Conservation (phyloP, 2,888 invertebrate genomes). For the Athalia circularis region DNA sequence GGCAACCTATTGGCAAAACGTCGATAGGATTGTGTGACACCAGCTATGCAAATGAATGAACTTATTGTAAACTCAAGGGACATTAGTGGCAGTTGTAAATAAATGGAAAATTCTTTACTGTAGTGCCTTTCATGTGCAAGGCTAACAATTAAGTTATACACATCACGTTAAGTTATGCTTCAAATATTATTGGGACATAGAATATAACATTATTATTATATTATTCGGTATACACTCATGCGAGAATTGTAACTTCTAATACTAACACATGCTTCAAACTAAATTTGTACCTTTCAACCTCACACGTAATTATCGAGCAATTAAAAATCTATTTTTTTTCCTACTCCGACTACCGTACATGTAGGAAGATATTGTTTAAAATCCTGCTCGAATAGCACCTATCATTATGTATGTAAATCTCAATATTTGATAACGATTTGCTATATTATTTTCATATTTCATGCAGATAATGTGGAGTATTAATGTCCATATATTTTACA, state of each 20-base stretch:
- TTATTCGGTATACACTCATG: constrained; percentile 8
- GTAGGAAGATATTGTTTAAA: constrained; percentile 19
- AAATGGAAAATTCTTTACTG: constrained; percentile 38
- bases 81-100: constrained; percentile 41
- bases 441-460: constrained; percentile 36
- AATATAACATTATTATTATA: constrained; percentile 24
- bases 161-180: constrained; percentile 20
- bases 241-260: constrained; percentile 31
- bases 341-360: constrained; percentile 12
- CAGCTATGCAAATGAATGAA: constrained; percentile 27
- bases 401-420: constrained; percentile 20
- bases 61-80: constrained; percentile 30
- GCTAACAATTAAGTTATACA: constrained; percentile 34
- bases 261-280: constrained; percentile 30
- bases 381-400: constrained; percentile 26
- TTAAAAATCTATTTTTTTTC: constrained; percentile 9
- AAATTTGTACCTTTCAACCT: constrained; percentile 25
- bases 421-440: constrained; percentile 29
- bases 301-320: constrained; percentile 24
- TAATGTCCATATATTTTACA: constrained; percentile 20
- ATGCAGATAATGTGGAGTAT: constrained; percentile 12
- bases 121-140: constrained; percentile 44
- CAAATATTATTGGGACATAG: constrained; percentile 31
- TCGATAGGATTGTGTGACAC: constrained; percentile 33
- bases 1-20: constrained; percentile 1